Base-by-base conservation (phyloP, 1,140 invertebrate species). In the Mizuhopecten yessoensis region DNA sequence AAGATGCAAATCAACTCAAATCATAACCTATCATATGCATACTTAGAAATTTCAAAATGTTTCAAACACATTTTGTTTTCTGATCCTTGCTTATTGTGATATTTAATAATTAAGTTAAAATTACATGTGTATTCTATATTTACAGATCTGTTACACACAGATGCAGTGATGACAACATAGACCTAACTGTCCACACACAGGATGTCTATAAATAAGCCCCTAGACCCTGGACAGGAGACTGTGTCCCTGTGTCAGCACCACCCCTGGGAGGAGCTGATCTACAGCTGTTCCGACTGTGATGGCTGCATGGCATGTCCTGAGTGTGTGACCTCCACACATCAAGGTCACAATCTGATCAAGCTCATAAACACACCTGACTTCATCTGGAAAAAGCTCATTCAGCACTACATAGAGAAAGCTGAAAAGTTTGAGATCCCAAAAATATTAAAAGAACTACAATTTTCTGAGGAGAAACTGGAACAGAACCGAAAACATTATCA, bases 401-500 rank as follows among this genome's bases (percentile, higher is more conserved):
- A 75, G 57, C 57, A 75, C 57, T 75, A 75, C 57, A 75, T 75
- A 75, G 9, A 29, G 57, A 75, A 75, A 75, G 57, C 57, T 17
- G 57, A 75, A n/a, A 75, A 75, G n/a, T 75, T n/a, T n/a, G 57
- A 75, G n/a, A 75, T 75, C 29, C 57, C 57, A 17, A 75, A 75
- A 75, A 75, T 75, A 5, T 29, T 75, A 29, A 75, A 75, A 75
- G 57, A 75, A 29, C 29, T 75, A 29, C n/a, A 75, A 75, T 75
- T 75, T 75, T 1, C 57, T 29, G 57, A 75, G 29, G 57, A n/a
- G n/a, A 75, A 75, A 75, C 57, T 75, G 1, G 57, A 75, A 29
- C 57, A 75, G n/a, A 75, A 75, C n/a, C 23, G 57, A n/a, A 75
- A 75, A 75, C 57, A 75, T n/a, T 75, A 75, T n/a, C 57, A 75